Conservation (phyloP, 2,113 vertebrate genomes). For the Gallinago media region DNA sequence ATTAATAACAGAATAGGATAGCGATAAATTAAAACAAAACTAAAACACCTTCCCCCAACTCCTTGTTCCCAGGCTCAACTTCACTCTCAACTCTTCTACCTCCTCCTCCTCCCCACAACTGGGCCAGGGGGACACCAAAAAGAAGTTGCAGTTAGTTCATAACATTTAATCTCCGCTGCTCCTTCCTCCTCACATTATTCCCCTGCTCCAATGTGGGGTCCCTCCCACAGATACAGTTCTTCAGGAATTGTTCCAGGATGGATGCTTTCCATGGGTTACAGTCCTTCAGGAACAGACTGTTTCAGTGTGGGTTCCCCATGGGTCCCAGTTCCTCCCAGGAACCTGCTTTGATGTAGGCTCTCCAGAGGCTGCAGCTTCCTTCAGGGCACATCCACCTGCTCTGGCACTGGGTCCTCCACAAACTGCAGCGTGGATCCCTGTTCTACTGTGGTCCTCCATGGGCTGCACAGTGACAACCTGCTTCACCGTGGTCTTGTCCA, state of each 20-base stretch:
- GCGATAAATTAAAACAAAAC: background rate
- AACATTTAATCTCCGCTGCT: background rate
- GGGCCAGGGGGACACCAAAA: background rate
- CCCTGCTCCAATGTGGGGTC: background rate
- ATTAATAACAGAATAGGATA: background rate
- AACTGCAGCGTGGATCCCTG: background rate
- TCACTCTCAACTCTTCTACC: background rate
- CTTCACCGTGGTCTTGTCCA: background rate
- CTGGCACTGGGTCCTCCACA: background rate
- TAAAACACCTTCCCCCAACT: background rate
- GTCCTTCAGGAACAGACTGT: background rate
- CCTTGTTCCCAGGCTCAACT: background rate
- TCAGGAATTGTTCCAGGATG: background rate
- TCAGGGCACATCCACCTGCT: background rate
- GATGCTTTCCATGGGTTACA: background rate
- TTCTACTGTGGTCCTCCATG: background rate
- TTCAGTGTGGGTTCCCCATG: background rate
- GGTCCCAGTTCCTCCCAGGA: background rate
- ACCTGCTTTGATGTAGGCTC: background rate
- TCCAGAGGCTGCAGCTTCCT: background rate
- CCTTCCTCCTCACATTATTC: background rate
- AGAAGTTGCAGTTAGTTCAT: background rate
- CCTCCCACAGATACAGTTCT: background rate
- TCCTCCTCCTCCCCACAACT: background rate
- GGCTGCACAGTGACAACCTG: background rate